Conservation (phyloP, 2,113 vertebrate species). For the Apteryx owenii region DNA sequence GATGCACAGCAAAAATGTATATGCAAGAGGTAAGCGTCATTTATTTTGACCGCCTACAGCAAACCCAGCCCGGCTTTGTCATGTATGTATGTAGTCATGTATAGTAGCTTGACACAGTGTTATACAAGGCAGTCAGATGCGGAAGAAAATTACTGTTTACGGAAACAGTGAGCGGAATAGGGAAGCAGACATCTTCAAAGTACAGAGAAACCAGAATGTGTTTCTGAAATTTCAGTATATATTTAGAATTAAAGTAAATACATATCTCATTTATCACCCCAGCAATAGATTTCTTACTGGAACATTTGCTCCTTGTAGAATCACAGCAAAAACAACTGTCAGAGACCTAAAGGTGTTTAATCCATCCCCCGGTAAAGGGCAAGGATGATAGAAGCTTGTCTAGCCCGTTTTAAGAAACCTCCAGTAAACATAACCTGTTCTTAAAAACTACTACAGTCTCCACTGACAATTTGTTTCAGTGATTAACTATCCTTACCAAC, state of each 20-base stretch:
- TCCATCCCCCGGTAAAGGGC: background rate
- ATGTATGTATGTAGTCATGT: rapidly evolving
- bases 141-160: background rate
- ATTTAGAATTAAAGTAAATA: background rate
- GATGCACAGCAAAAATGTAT: background rate
- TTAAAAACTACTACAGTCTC: background rate
- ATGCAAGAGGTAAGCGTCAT: background rate
- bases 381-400: background rate
- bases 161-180: background rate
- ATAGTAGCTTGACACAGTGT: background rate
- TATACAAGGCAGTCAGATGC: background rate
- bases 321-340: background rate
- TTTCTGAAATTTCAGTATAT: background rate
- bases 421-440: background rate
- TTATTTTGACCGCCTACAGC: background rate
- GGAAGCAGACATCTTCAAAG: background rate
- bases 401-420: background rate
- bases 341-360: background rate
- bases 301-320: background rate
- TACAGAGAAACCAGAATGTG: background rate
- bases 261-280: background rate
- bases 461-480: background rate
- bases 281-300: background rate
- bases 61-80: background rate
- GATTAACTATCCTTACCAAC: background rate